These are phyloP conservation scores for Chelidonichthys spinosus DNA, from an alignment of 2,797 vertebrate species.

Conservation along the genomic window DNA sequence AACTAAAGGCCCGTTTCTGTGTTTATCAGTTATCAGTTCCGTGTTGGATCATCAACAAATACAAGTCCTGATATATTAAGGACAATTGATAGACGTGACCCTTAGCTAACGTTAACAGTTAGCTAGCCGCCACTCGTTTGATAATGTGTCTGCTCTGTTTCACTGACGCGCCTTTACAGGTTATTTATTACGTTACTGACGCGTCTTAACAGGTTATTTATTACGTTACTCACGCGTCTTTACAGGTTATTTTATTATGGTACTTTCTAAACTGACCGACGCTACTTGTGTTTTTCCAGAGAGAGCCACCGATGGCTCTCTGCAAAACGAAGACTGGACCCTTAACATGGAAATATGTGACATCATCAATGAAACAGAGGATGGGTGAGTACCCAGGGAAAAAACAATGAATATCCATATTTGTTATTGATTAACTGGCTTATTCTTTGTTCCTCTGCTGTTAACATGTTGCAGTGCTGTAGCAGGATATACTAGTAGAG, in stretches of 20 bases:
- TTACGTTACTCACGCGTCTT: neutral
- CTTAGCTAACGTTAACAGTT: constrained; percentile 37
- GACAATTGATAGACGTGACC: neutral
- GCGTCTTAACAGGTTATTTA: neutral
- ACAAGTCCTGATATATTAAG: neutral
- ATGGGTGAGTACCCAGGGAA: constrained; percentile 88
- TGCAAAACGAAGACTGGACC: constrained; percentile 98
- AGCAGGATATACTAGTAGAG: neutral
- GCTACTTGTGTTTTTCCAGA: constrained; percentile 71
- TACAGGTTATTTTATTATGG: neutral
- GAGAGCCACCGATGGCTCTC: constrained; percentile 98
- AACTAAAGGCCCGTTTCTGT: neutral
- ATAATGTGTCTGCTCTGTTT: neutral
- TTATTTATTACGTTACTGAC: neutral
- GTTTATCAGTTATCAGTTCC: neutral
- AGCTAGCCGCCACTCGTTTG: constrained; percentile 38
- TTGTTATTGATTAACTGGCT: constrained; percentile 32
- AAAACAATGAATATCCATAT: constrained; percentile 4
- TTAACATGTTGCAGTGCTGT: constrained; percentile 14
- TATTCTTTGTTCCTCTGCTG: neutral
- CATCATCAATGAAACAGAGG: constrained; percentile 99
- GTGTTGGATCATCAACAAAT: neutral
- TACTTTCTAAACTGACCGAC: neutral
- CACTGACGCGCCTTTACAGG: neutral
- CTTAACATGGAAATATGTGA: constrained; percentile 99